Conservation (phyloP, 2,797 vertebrate genomes). For the Poeciliopsis paucimaculata region DNA sequence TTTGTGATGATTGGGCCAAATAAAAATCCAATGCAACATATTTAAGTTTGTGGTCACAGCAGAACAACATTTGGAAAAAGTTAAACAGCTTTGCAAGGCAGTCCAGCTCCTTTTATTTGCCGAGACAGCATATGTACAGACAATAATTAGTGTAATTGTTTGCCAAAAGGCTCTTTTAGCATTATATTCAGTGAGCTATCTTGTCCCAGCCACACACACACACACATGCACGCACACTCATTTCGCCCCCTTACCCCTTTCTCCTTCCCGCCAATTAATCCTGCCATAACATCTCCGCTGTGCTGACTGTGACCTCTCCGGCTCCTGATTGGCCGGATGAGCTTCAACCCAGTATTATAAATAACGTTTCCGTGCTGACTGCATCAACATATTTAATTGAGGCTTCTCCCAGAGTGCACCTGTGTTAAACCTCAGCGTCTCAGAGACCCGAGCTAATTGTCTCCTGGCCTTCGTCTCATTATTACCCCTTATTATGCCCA, state of each 20-base stretch:
- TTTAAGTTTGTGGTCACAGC: not conserved
- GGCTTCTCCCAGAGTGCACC: conserved; percentile 56
- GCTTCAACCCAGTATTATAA: conserved; percentile 53
- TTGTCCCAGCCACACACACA: conserved; percentile 17
- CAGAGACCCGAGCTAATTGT: conserved; percentile 61
- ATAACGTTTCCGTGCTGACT: conserved; percentile 57
- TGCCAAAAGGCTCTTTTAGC: conserved; percentile 62
- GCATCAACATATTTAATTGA: conserved; percentile 49
- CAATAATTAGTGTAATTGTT: conserved; percentile 68
- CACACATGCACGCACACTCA: not conserved
- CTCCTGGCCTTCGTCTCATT: conserved; percentile 60
- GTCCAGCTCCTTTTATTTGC: not conserved
- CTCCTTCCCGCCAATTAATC: conserved; percentile 55
- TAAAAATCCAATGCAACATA: not conserved
- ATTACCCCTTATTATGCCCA: conserved; percentile 56
- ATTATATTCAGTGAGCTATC: conserved; percentile 47
- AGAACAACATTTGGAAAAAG: not conserved
- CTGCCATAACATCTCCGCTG: conserved; percentile 43
- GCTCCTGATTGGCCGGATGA: conserved; percentile 51
- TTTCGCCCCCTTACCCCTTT: not conserved
- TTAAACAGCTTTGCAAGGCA: not conserved
- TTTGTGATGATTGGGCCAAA: not conserved
- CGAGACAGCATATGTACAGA: conserved; percentile 51
- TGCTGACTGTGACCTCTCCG: conserved; percentile 48
- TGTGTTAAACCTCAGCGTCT: conserved; percentile 54